Evolutionary conservation across 2,113 vertebrate genomes (phyloP).

Genomic region (Motacilla alba): DNA sequence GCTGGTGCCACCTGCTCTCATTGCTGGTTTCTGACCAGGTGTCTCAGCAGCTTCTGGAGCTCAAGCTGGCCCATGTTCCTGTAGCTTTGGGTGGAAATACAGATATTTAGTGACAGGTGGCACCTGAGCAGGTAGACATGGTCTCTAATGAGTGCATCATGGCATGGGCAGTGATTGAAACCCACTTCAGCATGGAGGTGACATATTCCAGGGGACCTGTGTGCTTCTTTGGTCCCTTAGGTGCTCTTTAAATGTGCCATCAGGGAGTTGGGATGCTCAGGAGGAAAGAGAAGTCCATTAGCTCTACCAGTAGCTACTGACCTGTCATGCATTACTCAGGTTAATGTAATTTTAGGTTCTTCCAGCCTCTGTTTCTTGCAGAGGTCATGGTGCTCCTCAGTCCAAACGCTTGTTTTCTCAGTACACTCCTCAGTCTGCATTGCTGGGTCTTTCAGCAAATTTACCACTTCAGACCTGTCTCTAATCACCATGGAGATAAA

Average conservation of each 20-base stretch:
- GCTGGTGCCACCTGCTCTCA: neutral
- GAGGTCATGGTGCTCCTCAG: neutral
- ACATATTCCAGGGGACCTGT: neutral
- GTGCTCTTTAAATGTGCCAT: neutral
- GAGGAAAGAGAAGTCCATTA: neutral
- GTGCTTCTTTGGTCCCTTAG: neutral
- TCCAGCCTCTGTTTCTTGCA: neutral
- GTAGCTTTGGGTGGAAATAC: neutral
- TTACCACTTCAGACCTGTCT: constrained; percentile 6
- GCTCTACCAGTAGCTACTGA: neutral
- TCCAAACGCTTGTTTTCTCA: neutral
- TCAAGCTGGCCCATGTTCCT: neutral
- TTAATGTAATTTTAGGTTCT: neutral
- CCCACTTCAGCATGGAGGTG: neutral
- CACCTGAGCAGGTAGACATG: neutral
- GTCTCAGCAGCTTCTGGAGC: neutral
- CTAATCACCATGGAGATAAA: constrained; percentile 24
- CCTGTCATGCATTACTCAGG: neutral
- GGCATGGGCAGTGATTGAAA: neutral
- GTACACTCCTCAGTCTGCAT: neutral
- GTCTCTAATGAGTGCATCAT: neutral
- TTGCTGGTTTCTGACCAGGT: neutral
- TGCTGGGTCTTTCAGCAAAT: neutral
- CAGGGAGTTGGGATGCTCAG: neutral
- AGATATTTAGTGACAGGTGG: neutral